A percentile compares a stretch with the other conserved stretches of the same genome.
phyloP scores from a whole-genome alignment of 2,888 invertebrate genomes.

The Limulus polyphemus region DNA sequence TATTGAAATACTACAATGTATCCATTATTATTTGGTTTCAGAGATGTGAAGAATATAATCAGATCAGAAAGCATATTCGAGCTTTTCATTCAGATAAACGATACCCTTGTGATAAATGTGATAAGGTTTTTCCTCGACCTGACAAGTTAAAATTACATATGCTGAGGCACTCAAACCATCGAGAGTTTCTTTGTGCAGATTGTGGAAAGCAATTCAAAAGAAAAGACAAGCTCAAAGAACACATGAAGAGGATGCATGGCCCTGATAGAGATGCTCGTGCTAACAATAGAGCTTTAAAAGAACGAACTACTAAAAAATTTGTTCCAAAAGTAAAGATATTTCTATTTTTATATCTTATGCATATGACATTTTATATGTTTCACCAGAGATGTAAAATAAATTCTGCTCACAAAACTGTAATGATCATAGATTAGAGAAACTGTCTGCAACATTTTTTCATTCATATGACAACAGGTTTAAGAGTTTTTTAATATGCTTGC shows the following conservation, averaged over 20 bases:
- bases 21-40: constrained; percentile 27
- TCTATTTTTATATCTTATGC: neutral
- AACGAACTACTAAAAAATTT: constrained; percentile 41
- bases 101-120: constrained; percentile 54
- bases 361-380: too few species aligned
- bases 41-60: constrained; percentile 53
- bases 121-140: constrained; percentile 53
- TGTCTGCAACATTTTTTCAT: too few species aligned
- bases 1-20: too few species aligned
- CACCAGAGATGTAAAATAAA: too few species aligned
- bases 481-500: too few species aligned
- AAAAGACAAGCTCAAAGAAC: constrained; percentile 59
- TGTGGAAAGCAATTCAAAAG: constrained; percentile 66
- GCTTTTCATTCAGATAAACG: constrained; percentile 57
- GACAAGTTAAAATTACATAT: constrained; percentile 60
- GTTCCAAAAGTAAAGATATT: constrained; percentile 43
- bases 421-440: too few species aligned
- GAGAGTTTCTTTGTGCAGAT: constrained; percentile 58
- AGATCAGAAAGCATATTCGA: constrained; percentile 58
- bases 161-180: constrained; percentile 39
- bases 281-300: constrained; percentile 20
- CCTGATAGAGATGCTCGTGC: constrained; percentile 34
- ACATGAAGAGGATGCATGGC: constrained; percentile 55
- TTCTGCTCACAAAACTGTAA: too few species aligned
- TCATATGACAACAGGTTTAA: too few species aligned